Conservation (phyloP, 2,888 invertebrate species). For the Heliothis peltigera region DNA sequence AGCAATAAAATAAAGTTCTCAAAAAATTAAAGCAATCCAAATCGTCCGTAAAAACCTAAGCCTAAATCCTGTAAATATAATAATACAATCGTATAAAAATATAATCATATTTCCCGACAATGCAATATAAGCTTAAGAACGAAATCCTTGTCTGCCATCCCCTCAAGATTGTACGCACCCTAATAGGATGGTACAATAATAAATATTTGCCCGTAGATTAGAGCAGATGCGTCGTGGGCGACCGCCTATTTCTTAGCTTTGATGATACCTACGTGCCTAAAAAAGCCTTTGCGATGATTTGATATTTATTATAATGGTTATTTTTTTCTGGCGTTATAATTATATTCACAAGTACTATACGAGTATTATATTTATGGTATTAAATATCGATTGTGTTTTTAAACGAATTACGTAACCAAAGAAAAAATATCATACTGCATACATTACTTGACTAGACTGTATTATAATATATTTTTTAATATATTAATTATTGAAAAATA, state of each 20-base stretch:
- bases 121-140: constrained; percentile 55
- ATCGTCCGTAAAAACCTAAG: constrained; percentile 8
- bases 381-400: too few species aligned
- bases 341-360: too few species aligned
- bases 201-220: constrained; percentile 81
- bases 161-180: constrained; percentile 59
- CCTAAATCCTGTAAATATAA: constrained; percentile 38
- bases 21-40: constrained; percentile 31
- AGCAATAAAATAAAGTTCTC: neutral
- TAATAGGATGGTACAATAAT: constrained; percentile 71
- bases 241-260: constrained; percentile 54
- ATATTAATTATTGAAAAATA: too few species aligned
- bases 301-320: neutral
- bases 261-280: constrained; percentile 64
- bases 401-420: too few species aligned
- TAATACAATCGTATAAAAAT: constrained; percentile 40
- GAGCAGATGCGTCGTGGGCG: constrained; percentile 78
- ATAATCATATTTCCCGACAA: constrained; percentile 53
- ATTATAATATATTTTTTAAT: too few species aligned
- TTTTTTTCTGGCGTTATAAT: neutral
- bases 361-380: too few species aligned
- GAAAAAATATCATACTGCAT: too few species aligned
- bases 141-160: constrained; percentile 49
- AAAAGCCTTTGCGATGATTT: constrained; percentile 63
- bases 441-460: too few species aligned